Percentiles rank a stretch among this genome's conserved stretches.
These are phyloP conservation scores for Microcebus murinus DNA, from an alignment of 2,113 vertebrate genomes.

Conservation along the genomic window DNA sequence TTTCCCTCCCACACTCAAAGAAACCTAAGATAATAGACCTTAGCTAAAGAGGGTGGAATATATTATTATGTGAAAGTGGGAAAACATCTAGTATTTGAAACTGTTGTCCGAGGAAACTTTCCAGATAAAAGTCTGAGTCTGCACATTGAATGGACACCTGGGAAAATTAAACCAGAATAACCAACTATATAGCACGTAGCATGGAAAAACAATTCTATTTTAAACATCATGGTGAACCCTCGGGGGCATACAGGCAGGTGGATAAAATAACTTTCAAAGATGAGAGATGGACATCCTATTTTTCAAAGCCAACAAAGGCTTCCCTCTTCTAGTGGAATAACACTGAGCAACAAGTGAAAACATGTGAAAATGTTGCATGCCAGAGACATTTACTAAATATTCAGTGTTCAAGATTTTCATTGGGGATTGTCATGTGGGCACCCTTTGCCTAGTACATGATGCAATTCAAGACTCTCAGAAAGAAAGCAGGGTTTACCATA, in stretches of 20 bases:
- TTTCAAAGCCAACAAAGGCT: not conserved
- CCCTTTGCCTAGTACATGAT: not conserved
- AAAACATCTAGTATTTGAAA: rapidly evolving
- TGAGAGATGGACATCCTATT: not conserved
- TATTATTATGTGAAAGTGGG: not conserved
- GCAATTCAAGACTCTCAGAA: not conserved
- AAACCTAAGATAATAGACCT: not conserved
- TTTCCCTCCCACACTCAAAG: not conserved
- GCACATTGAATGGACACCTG: no score
- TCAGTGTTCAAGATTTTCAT: not conserved
- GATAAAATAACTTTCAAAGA: not conserved
- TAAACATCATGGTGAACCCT: rapidly evolving
- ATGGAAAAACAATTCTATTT: rapidly evolving
- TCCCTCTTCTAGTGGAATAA: not conserved
- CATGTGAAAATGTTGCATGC: not conserved
- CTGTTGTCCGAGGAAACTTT: not conserved
- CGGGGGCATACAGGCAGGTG: no score
- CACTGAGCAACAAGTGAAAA: not conserved
- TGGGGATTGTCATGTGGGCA: not conserved
- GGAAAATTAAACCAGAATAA: not conserved
- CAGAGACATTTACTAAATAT: not conserved
- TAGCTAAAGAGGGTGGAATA: not conserved
- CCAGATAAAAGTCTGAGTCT: not conserved
- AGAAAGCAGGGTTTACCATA: not conserved
- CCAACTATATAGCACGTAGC: rapidly evolving